Percentiles rank a stretch among this genome's conserved stretches.
phyloP scores from a whole-genome alignment of 2,888 invertebrate species.

The Clepsis dumicolana region DNA sequence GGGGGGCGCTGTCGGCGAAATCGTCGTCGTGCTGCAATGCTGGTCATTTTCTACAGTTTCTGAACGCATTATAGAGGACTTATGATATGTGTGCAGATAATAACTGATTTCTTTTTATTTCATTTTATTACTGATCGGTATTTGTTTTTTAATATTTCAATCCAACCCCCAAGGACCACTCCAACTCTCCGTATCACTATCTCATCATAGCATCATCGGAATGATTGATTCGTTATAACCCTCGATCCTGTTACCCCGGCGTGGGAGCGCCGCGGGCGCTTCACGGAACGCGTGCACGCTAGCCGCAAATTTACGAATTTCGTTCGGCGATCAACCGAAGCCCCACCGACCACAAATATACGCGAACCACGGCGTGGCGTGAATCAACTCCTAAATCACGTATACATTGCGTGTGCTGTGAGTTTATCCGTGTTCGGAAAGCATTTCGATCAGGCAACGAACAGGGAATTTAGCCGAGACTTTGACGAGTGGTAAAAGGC shows the following conservation, averaged over 20 bases:
- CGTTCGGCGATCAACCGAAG: conserved; percentile 55
- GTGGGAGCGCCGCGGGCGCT: conserved; percentile 41
- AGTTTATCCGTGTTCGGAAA: too few relatives aligned
- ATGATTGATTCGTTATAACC: conserved; percentile 43
- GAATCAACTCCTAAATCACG: too few relatives aligned
- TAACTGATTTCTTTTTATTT: too few relatives aligned
- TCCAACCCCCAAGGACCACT: neutral
- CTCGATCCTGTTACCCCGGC: conserved; percentile 38
- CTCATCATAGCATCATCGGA: neutral
- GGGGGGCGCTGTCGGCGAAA: too few relatives aligned
- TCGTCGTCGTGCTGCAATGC: too few relatives aligned
- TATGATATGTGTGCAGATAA: too few relatives aligned
- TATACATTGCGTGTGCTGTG: too few relatives aligned
- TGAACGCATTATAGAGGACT: too few relatives aligned
- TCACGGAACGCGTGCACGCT: conserved; percentile 56
- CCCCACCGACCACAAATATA: neutral
- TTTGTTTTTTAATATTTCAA: neutral
- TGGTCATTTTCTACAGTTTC: too few relatives aligned
- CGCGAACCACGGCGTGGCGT: too few relatives aligned
- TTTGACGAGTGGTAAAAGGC: conserved; percentile 44
- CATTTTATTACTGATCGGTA: too few relatives aligned
- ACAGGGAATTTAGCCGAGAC: neutral
- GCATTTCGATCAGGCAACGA: neutral
- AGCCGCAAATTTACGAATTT: conserved; percentile 62
- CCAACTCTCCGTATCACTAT: neutral